Conservation (phyloP, 2,797 vertebrate species). For the Ficedula albicollis region DNA sequence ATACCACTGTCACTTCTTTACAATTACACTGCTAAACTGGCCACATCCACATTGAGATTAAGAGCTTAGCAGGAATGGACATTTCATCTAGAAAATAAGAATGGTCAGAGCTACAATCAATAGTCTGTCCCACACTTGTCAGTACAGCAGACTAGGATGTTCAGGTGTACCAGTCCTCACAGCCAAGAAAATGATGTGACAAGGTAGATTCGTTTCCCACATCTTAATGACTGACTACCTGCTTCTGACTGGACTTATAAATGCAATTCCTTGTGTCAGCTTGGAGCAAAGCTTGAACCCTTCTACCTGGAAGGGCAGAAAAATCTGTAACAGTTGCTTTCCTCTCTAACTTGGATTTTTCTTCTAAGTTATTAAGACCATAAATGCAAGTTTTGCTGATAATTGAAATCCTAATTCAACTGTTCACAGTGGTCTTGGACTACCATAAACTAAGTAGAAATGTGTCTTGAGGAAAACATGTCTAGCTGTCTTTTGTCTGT, state of each 20-base stretch:
- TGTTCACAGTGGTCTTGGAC: neutral
- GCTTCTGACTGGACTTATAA: neutral
- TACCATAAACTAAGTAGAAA: neutral
- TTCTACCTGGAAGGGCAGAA: neutral
- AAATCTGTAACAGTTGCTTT: neutral
- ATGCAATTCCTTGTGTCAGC: neutral
- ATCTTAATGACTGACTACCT: neutral
- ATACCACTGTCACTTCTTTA: slow-evolving; percentile 15
- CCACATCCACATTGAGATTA: slow-evolving; percentile 49
- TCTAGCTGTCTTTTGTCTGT: neutral
- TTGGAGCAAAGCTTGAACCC: neutral
- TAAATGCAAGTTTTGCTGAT: neutral
- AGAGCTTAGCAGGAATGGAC: slow-evolving; percentile 43
- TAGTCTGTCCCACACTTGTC: slow-evolving; percentile 1
- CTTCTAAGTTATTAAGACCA: neutral
- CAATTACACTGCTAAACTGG: slow-evolving; percentile 6
- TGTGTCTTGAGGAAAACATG: neutral
- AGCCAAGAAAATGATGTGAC: neutral
- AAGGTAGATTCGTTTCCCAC: neutral
- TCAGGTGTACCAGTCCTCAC: neutral
- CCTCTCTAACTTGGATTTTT: neutral
- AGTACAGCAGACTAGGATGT: neutral
- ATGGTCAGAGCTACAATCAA: slow-evolving; percentile 16
- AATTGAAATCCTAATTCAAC: neutral
- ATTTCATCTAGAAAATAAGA: slow-evolving; percentile 54